Percentiles rank a stretch among this genome's conserved stretches.
phyloP scores from a whole-genome alignment of 2,113 vertebrate genomes.

The Prunella fulvescens region DNA sequence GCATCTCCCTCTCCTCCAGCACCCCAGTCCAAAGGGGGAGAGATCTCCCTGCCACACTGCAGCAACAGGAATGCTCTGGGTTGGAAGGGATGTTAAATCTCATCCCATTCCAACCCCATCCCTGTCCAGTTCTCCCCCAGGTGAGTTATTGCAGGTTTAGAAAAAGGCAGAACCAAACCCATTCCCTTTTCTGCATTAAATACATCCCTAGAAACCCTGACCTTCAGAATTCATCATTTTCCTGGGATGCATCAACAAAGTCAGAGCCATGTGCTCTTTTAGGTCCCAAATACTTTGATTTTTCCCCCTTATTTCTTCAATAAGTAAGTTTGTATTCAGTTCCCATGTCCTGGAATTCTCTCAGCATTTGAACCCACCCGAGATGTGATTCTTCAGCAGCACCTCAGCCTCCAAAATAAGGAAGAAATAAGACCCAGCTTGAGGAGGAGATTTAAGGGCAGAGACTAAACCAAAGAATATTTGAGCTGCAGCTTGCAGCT shows the following conservation, averaged over 20 bases:
- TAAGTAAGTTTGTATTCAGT: fast-evolving
- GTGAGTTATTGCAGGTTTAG: not conserved
- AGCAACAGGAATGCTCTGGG: not conserved
- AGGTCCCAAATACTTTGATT: not conserved
- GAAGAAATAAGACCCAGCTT: fast-evolving
- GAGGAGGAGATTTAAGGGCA: not conserved
- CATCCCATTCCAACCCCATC: not conserved
- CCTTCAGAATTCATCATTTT: not conserved
- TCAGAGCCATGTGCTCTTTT: fast-evolving
- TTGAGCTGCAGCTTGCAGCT: not conserved
- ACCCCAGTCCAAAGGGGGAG: fast-evolving
- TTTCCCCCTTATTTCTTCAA: not conserved
- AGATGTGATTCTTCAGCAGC: not conserved
- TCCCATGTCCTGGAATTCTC: not conserved
- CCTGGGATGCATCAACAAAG: fast-evolving
- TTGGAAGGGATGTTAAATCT: too few species aligned
- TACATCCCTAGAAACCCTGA: not conserved
- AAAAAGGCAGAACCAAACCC: not conserved
- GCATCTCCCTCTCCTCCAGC: not conserved
- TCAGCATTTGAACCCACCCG: fast-evolving
- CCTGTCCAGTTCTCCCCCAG: not conserved
- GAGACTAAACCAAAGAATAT: not conserved
- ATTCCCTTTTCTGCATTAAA: not conserved
- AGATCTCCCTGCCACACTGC: not conserved
- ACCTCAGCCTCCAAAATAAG: not conserved